Base-by-base conservation (phyloP, 2,113 vertebrate species). In the Noturus placidus region DNA sequence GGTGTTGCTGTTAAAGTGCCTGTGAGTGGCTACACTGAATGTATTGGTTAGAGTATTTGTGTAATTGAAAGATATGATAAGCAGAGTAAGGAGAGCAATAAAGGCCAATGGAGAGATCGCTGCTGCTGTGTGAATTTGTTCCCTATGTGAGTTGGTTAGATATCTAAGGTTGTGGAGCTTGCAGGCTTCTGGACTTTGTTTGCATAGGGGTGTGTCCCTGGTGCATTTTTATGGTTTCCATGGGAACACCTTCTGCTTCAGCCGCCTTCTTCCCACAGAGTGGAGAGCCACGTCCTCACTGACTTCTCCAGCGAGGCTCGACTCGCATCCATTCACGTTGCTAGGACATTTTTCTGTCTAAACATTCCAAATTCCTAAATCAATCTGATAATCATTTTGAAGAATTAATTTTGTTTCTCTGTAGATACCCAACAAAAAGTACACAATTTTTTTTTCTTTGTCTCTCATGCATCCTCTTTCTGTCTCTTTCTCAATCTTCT, bases 141-240 rank as follows among this genome's bases (percentile, higher is more conserved):
- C 5, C 67, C 56, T 22, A 14, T 27, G 25, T 46, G 57, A 22
- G 35, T 27, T 42, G 33, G 81, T 3, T 42, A 33, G 61, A 46
- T 25, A 70, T 78, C 27, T 30, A 20, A 84, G 74, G 33, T 52
- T 65, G 54, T 86, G 8, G 61, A 20, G 35, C 8, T 86, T 5
- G n/a, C 69, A 35, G 61, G 42, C 27, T 67, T 56, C 22, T 50
- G 67, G n/a, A n/a, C 30, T 77, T 52, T 59, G 57, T 88, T 86
- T 86, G 61, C 57, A 13, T 82, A 79, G 10, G 86, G 69, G 84
- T 22, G 4, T 79, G 83, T 86, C 86, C 79, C 69, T 82, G 56
- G 50, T 63, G 56, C 56, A 35, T 82, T 87, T 59, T 54, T 50
- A 59, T 63, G 80, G 87, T 88, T 87, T 88, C 86, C 88, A 88